Evolutionary conservation across 2,113 vertebrate species (phyloP).

Genomic region (Anser brachyrhynchus): DNA sequence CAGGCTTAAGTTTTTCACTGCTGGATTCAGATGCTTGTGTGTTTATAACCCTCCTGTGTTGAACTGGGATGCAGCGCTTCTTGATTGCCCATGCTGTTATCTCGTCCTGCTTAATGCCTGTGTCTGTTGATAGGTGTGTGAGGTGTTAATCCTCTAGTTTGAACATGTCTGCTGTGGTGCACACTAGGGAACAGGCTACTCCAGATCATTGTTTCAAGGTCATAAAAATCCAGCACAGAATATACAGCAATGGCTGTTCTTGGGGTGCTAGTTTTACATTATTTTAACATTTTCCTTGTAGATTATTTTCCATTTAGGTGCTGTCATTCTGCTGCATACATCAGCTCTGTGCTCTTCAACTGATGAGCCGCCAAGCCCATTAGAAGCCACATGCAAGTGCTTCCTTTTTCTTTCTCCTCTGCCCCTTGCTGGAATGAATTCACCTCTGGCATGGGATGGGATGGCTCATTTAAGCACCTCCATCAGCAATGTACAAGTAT

Average conservation of each 20-base stretch:
- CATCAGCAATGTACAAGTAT: background rate
- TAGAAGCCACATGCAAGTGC: background rate
- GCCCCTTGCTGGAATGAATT: background rate
- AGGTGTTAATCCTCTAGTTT: constrained; percentile 70
- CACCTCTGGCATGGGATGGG: background rate
- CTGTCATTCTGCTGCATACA: background rate
- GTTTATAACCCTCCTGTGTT: constrained; percentile 63
- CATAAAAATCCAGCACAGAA: constrained; percentile 20
- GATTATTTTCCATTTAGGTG: background rate
- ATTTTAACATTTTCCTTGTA: background rate
- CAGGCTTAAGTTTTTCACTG: constrained; percentile 65
- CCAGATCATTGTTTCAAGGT: constrained; percentile 65
- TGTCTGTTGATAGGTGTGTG: constrained; percentile 72
- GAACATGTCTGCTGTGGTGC: constrained; percentile 40
- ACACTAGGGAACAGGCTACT: constrained; percentile 1
- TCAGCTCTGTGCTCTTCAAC: background rate
- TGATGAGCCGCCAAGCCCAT: background rate
- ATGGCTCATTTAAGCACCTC: background rate
- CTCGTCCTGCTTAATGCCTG: constrained; percentile 62
- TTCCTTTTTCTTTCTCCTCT: background rate
- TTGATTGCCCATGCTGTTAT: constrained; percentile 71
- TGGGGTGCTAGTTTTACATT: background rate
- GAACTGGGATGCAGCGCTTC: constrained; percentile 61
- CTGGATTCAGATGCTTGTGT: constrained; percentile 61
- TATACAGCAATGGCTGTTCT: constrained; percentile 22